Percentiles rank a stretch among this genome's conserved stretches.
Evolutionary conservation across 2,888 invertebrate genomes (phyloP).

Genomic region (Aphrophora alni): DNA sequence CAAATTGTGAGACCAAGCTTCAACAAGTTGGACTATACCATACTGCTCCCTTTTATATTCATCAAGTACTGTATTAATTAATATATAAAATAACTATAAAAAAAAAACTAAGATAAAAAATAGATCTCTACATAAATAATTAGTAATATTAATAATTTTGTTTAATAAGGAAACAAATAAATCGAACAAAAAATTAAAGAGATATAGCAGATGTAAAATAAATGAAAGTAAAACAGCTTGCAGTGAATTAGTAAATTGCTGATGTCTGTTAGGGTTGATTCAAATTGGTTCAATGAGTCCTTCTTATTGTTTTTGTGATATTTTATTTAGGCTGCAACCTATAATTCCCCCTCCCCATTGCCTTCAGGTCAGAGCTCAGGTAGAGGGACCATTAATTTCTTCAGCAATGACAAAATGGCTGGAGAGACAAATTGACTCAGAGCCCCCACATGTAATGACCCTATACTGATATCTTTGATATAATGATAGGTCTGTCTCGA

Average conservation of each 20-base stretch:
- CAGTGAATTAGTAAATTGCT: background rate
- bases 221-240: background rate
- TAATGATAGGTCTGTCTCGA: background rate
- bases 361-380: background rate
- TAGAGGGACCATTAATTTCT: background rate
- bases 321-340: background rate
- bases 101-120: too few relatives aligned
- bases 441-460: background rate
- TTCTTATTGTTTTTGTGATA: background rate
- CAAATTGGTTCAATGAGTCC: background rate
- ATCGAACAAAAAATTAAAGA: too few relatives aligned
- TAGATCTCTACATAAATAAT: too few relatives aligned
- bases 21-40: too few relatives aligned
- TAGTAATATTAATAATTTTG: too few relatives aligned
- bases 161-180: too few relatives aligned
- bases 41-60: too few relatives aligned
- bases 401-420: conserved; percentile 6
- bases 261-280: background rate
- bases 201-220: background rate
- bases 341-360: background rate
- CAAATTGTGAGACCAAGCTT: too few relatives aligned
- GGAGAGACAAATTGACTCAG: conserved; percentile 5
- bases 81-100: too few relatives aligned
- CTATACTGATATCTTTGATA: conserved; percentile 9
- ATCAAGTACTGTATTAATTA: too few relatives aligned